Evolutionary conservation across 2,888 invertebrate genomes (phyloP), one percentile per base, ranked within the genome.

Genomic region (Ornithoptera priamus): DNA sequence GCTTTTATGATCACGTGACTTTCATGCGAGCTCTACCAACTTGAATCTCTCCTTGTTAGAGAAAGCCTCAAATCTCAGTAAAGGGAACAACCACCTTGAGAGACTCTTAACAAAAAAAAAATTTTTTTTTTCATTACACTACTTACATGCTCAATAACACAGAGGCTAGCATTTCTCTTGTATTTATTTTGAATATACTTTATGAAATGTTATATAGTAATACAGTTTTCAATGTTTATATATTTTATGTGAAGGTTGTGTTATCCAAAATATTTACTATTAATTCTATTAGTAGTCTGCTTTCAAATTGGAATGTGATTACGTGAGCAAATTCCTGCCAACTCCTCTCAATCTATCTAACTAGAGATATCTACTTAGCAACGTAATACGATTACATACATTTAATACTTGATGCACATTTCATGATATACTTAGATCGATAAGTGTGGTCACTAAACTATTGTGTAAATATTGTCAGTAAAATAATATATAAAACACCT

Each of bases 101-200:
- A 46, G 15, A 12, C 15, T 1, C 15, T 46, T 15, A 46, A 12
- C 10, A 46, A 15, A 42, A 42, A 12, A 12, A 42, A 12, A 39
- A 39, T 39, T 39, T 1, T 53, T 3, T 50, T 36, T 30, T 69
- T 6, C 18, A 62, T 63, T 17, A 36, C 65, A 72, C 67, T 56
- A 93, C 96, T 93, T 89, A 97, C 96, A 98, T 96, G 94, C 96
- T 97, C 20, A 99, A 90, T 66, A 99, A 91, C 60, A 98, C 95
- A 0, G 95, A 93, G 0, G 96, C 96, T 65, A 98, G 91, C 78
- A 99, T 93, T 88, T 99, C 98, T 76, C 95, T 95, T 0, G 97
- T 97, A 61, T 95, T 95, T 69, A 96, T n/a, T n/a, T n/a, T n/a
- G n/a, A n/a, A n/a, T n/a, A n/a, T n/a, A n/a, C n/a, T n/a, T n/a